These are phyloP conservation scores for Drosophila pandora DNA, from an alignment of 1,140 invertebrate genomes.

Conservation along the genomic window DNA sequence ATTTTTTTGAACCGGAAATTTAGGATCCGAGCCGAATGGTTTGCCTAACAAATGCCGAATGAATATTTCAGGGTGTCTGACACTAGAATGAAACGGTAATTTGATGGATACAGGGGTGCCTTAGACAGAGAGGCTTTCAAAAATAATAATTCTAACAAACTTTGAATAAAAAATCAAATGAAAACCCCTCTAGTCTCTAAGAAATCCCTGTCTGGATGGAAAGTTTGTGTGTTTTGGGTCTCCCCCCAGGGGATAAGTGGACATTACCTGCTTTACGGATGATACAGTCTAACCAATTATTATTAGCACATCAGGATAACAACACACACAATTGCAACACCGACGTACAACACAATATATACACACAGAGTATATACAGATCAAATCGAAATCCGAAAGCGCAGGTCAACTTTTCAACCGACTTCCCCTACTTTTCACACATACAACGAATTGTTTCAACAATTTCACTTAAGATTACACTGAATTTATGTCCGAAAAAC, in stretches of 20 bases:
- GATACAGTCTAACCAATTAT: constrained; percentile 5
- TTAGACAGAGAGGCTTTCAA: constrained; percentile 3
- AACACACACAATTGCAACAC: constrained; percentile 1
- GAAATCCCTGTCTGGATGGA: no score
- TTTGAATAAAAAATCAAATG: no score
- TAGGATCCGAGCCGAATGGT: constrained; percentile 18
- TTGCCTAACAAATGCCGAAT: constrained; percentile 7
- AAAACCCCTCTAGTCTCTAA: no score
- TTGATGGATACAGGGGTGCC: constrained; percentile 3
- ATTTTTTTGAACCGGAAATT: constrained; percentile 20
- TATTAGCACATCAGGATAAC: constrained; percentile 2
- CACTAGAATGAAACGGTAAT: constrained; percentile 24
- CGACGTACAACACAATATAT: not conserved
- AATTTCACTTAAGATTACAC: constrained; percentile 63
- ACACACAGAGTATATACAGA: constrained; percentile 17
- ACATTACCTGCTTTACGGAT: constrained; percentile 11
- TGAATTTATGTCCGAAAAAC: constrained; percentile 69
- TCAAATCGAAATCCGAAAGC: not conserved
- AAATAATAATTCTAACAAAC: no score
- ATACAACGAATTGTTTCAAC: constrained; percentile 50
- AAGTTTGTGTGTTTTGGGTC: no score
- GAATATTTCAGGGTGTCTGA: constrained; percentile 15
- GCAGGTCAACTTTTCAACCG: constrained; percentile 3
- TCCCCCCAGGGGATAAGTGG: no score
- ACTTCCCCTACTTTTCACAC: constrained; percentile 30